A percentile compares a stretch with the other conserved stretches of the same genome.
Conservation (phyloP, 2,888 invertebrate genomes). For the Harpalus rufipes region DNA sequence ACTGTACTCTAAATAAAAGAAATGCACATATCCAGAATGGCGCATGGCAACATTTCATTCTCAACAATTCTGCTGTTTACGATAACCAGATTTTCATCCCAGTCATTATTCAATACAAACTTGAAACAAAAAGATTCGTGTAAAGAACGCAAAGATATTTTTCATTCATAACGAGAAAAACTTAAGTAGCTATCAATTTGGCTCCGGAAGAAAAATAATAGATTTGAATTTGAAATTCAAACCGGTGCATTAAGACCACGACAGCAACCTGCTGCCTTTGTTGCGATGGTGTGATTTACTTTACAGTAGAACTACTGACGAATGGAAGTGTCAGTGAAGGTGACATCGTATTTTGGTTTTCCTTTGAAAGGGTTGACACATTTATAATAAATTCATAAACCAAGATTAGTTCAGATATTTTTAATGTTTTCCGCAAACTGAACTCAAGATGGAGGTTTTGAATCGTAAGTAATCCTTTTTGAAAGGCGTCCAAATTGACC, state of each 20-base stretch:
- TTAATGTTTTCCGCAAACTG: conserved; percentile 14
- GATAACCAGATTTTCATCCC: conserved; percentile 58
- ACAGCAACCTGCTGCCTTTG: conserved; percentile 64
- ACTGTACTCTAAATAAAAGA: too few species aligned
- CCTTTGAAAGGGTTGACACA: too few species aligned
- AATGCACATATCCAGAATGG: too few species aligned
- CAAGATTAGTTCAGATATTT: conserved; percentile 39
- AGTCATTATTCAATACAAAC: conserved; percentile 63
- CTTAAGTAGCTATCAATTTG: conserved; percentile 61
- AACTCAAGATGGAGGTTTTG: conserved; percentile 8
- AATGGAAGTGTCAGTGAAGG: neutral
- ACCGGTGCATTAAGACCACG: conserved; percentile 55
- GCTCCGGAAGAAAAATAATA: conserved; percentile 62
- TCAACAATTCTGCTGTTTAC: conserved; percentile 43
- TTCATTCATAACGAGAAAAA: conserved; percentile 65
- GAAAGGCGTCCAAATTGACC: conserved; percentile 24
- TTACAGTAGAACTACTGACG: conserved; percentile 42
- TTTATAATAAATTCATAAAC: conserved; percentile 49
- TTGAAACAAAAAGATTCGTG: conserved; percentile 46
- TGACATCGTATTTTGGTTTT: too few species aligned
- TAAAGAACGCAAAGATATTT: conserved; percentile 54
- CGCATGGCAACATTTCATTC: conserved; percentile 59
- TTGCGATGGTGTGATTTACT: conserved; percentile 64
- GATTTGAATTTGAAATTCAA: conserved; percentile 66
- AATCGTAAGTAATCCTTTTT: conserved; percentile 10